Evolutionary conservation across 64 coral and sea anemone genomes (phyloP), one percentile per base, ranked within the genome.

Genomic region (Montipora sp.): DNA sequence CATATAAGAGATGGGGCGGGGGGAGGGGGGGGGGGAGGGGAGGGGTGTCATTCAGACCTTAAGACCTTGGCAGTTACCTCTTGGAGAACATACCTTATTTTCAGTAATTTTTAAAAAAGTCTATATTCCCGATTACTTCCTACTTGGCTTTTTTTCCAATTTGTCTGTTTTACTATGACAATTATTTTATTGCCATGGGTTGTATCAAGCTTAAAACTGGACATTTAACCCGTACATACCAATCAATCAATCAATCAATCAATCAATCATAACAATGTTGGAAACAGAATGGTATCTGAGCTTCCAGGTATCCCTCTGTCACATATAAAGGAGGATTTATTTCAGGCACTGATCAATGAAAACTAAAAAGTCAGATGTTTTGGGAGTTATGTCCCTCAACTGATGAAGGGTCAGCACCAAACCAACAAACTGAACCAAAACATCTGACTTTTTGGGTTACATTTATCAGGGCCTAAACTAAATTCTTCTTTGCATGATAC

Each of bases 301-400:
- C 70, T 73, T 73, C 70, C 70, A 73, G 70, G 70, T 73, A 73
- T 73, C 70, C 70, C 70, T 73, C 70, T 43, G 70, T 73, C 70
- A 73, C 70, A 73, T 73, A 63, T 24, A 73, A 22, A 24, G 70
- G 70, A 73, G 70, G 70, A 73, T 73, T 73, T 27, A 73, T 73
- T 73, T 73, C 16, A 73, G 70, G 70, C 70, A 73, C 19, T 73
- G 70, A 27, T 73, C 11, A 73, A 73, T 73, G 70, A 73, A 73
- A 73, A 73, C 70, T 73, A 73, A 73, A 73, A 73, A 73, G 71
- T 73, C 71, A 73, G 71, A 73, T 23, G 43, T 73, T 73, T 73
- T 73, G 19, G 71, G 24, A 73, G n/a, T 73, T 73, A 73, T 73
- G 71, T 73, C 71, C 71, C 71, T 73, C 6, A 73, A 73, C 23